These are phyloP conservation scores for Aleiodes testaceus DNA, from an alignment of 2,888 invertebrate species.

Conservation along the genomic window DNA sequence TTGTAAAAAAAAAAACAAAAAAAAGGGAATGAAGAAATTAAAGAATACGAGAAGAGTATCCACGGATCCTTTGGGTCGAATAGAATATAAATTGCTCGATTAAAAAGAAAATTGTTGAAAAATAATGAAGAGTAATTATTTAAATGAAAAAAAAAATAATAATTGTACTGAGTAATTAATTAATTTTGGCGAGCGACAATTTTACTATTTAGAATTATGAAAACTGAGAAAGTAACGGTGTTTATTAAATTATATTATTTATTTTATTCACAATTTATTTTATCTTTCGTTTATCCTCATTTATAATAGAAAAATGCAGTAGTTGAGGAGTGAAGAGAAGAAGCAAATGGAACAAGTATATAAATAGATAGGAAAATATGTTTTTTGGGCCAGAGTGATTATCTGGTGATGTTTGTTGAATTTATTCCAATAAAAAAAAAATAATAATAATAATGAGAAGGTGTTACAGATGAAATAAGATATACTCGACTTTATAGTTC, in stretches of 20 bases:
- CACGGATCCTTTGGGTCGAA: constrained; percentile 28
- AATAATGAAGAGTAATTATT: constrained; percentile 15
- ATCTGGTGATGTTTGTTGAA: constrained; percentile 20
- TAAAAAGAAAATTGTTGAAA: constrained; percentile 6
- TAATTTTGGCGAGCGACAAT: constrained; percentile 39
- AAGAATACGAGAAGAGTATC: constrained; percentile 5
- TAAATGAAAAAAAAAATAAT: background rate
- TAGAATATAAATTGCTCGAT: constrained; percentile 11
- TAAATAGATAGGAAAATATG: constrained; percentile 25
- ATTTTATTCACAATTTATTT: background rate
- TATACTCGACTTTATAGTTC: constrained; percentile 27
- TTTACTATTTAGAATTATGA: constrained; percentile 31
- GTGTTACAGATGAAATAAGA: constrained; percentile 1
- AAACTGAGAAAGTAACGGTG: constrained; percentile 27
- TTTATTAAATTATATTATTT: constrained; percentile 8
- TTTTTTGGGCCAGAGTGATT: constrained; percentile 15
- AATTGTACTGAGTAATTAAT: constrained; percentile 35
- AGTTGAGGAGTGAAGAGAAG: background rate
- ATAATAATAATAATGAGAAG: background rate
- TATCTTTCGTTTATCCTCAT: background rate
- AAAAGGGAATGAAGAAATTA: background rate
- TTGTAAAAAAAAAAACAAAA: constrained; percentile 19
- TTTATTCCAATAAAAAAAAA: constrained; percentile 12
- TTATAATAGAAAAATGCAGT: constrained; percentile 29
- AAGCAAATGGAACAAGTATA: constrained; percentile 5